These are phyloP conservation scores for Oscheius sp. DNA, from an alignment of 2,888 invertebrate genomes.

Conservation along the genomic window DNA sequence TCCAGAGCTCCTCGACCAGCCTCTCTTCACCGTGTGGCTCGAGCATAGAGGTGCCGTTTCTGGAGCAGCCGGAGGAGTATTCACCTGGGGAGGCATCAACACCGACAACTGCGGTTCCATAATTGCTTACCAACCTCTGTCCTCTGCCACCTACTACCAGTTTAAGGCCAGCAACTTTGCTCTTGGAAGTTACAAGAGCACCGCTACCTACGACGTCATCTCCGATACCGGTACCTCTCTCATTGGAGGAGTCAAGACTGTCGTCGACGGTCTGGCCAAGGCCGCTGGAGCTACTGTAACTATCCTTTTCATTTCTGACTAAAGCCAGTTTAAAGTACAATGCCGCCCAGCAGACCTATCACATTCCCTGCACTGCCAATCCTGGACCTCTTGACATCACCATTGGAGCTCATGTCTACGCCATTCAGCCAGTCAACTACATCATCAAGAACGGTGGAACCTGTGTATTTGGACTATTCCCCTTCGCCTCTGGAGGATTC, in stretches of 20 bases:
- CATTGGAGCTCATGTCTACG: conserved; percentile 52
- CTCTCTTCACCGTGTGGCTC: conserved; percentile 62
- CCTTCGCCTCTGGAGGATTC: not conserved
- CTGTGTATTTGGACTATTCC: not conserved
- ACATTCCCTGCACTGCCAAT: conserved; percentile 50
- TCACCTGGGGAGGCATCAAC: conserved; percentile 72
- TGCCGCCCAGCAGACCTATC: conserved; percentile 41
- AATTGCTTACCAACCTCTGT: conserved; percentile 54
- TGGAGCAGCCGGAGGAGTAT: conserved; percentile 57
- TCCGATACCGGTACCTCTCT: conserved; percentile 64
- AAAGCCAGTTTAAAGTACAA: conserved; percentile 9
- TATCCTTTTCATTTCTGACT: too few relatives aligned
- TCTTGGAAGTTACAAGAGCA: conserved; percentile 40
- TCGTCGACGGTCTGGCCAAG: conserved; percentile 43
- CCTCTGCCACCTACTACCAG: conserved; percentile 56
- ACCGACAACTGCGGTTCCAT: conserved; percentile 58
- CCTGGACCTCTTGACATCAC: conserved; percentile 50
- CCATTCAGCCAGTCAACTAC: conserved; percentile 51
- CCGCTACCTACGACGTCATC: conserved; percentile 47
- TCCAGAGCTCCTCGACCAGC: conserved; percentile 51
- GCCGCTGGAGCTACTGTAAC: conserved; percentile 46
- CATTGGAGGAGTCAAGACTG: conserved; percentile 48
- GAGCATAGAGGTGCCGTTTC: conserved; percentile 55
- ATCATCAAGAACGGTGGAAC: too few relatives aligned
- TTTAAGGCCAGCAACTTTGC: conserved; percentile 45